These are phyloP conservation scores for Spizella passerina DNA, from an alignment of 2,797 vertebrate species.

Conservation along the genomic window DNA sequence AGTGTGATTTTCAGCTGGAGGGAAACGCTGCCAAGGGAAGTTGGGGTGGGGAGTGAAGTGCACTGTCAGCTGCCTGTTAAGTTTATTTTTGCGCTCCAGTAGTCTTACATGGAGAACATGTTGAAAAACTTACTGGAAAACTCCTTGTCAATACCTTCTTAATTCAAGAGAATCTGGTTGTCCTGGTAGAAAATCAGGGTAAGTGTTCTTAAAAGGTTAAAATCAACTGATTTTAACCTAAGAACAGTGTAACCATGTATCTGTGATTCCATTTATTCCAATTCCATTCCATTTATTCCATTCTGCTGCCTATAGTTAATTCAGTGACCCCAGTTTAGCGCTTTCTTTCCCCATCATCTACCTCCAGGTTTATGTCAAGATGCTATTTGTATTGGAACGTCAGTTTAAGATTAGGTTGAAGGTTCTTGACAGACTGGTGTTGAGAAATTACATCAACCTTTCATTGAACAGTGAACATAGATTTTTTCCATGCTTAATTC, in stretches of 20 bases:
- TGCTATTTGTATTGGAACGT: neutral
- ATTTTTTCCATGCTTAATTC: neutral
- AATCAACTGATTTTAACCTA: neutral
- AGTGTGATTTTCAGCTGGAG: neutral
- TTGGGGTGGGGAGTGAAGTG: neutral
- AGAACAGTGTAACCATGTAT: accelerated
- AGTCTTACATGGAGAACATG: neutral
- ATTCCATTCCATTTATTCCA: no score
- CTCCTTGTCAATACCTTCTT: neutral
- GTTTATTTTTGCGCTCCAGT: neutral
- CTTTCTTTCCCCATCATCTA: neutral
- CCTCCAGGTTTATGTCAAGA: neutral
- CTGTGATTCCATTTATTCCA: neutral
- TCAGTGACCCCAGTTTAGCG: no score
- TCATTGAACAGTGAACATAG: neutral
- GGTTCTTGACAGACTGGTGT: neutral
- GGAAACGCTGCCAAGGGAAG: neutral
- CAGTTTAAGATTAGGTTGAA: neutral
- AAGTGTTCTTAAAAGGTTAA: neutral
- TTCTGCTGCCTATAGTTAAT: neutral
- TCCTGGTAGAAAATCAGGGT: neutral
- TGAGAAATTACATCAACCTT: neutral
- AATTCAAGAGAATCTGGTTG: neutral
- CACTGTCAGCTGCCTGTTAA: neutral
- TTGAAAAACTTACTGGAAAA: neutral